A percentile compares a stretch with the other conserved stretches of the same genome.
Conservation (phyloP, 2,797 vertebrate species). For the Clarias pachynema region DNA sequence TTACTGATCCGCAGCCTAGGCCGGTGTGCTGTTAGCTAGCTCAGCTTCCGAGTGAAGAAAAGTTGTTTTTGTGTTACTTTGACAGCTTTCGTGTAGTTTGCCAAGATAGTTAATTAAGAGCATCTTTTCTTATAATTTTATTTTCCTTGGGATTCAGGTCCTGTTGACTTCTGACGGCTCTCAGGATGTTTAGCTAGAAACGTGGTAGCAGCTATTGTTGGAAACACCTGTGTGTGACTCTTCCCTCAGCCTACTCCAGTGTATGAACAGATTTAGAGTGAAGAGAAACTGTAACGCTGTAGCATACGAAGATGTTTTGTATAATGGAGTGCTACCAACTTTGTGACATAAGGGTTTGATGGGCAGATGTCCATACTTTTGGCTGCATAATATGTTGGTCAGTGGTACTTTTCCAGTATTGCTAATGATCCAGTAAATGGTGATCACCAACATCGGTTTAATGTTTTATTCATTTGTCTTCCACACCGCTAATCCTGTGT, state of each 20-base stretch:
- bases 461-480: too few relatives aligned
- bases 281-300: too few relatives aligned
- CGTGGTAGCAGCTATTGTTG: slow-evolving; percentile 59
- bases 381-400: too few relatives aligned
- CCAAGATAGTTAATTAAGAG: not conserved
- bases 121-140: not conserved
- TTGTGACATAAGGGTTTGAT: too few relatives aligned
- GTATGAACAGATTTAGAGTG: not conserved
- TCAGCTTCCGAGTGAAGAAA: not conserved
- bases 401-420: too few relatives aligned
- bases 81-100: not conserved
- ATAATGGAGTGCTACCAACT: too few relatives aligned
- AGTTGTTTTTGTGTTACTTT: not conserved
- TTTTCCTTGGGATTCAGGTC: slow-evolving; percentile 1
- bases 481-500: too few relatives aligned
- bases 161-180: slow-evolving; percentile 33
- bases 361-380: too few relatives aligned
- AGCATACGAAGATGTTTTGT: too few relatives aligned
- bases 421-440: too few relatives aligned
- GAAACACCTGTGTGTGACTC: slow-evolving; percentile 12
- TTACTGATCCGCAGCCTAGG: slow-evolving; percentile 17
- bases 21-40: not conserved
- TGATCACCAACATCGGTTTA: too few relatives aligned
- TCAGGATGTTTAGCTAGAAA: slow-evolving; percentile 55
- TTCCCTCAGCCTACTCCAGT: not conserved